A percentile compares a stretch with the other conserved stretches of the same genome.
Conservation (phyloP, 2,797 vertebrate species). For the Cuculus canorus region DNA sequence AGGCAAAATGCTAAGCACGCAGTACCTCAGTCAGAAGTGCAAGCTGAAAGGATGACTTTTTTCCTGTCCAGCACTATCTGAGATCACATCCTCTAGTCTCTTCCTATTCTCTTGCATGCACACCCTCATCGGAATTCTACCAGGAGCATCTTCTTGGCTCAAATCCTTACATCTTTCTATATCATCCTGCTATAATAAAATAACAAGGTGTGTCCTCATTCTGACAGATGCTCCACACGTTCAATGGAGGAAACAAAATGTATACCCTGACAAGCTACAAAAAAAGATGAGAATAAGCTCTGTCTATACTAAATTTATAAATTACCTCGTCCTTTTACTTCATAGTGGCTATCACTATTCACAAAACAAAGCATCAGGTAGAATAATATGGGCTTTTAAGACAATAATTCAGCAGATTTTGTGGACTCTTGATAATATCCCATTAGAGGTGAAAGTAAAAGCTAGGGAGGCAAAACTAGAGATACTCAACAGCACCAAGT, state of each 20-base stretch:
- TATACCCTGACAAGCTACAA: slow-evolving; percentile 20
- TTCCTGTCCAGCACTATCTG: background rate
- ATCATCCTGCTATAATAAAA: background rate
- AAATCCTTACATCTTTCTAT: background rate
- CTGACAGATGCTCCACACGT: background rate
- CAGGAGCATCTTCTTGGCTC: slow-evolving; percentile 20
- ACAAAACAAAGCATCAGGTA: slow-evolving; percentile 20
- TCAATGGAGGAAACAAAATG: slow-evolving; percentile 15
- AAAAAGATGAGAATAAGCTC: slow-evolving; percentile 7
- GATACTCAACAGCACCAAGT: background rate
- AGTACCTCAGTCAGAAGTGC: background rate
- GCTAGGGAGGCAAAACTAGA: background rate
- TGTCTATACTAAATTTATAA: background rate
- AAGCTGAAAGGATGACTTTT: background rate
- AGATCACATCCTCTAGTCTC: background rate
- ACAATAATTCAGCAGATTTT: slow-evolving; percentile 34
- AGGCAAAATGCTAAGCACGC: background rate
- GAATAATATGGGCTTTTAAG: slow-evolving; percentile 13
- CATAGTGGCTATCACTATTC: background rate
- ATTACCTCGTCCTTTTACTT: background rate
- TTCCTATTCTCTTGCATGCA: background rate
- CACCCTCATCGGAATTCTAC: background rate
- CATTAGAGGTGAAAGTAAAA: slow-evolving; percentile 5
- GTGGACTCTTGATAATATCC: background rate
- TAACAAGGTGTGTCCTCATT: slow-evolving; percentile 14